These are phyloP conservation scores for Pterocles orientalis DNA, from an alignment of 2,113 vertebrate genomes.

Conservation along the genomic window DNA sequence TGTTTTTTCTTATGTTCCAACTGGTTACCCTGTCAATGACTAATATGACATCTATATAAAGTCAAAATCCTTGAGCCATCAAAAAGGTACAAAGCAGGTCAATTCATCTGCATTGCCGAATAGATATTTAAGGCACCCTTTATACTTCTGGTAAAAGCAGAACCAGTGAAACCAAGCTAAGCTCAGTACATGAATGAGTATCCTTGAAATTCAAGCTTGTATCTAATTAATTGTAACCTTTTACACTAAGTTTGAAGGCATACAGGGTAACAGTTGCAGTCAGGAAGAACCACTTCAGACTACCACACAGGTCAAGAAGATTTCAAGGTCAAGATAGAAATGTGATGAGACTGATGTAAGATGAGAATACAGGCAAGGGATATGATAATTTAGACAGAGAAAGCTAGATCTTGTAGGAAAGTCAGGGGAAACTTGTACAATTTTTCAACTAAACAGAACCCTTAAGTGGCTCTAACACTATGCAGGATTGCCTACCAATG, in stretches of 20 bases:
- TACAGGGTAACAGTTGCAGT: background rate
- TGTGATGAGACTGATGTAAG: background rate
- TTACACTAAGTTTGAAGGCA: background rate
- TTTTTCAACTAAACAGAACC: background rate
- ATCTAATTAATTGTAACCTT: background rate
- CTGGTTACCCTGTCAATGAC: background rate
- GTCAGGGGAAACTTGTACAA: background rate
- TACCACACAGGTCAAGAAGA: background rate
- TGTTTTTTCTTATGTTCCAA: background rate
- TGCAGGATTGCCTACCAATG: background rate
- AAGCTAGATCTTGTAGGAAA: background rate
- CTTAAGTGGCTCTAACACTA: background rate
- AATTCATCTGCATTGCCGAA: background rate
- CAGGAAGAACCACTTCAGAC: background rate
- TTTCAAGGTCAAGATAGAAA: background rate
- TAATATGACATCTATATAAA: background rate
- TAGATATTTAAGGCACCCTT: background rate
- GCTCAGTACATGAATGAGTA: background rate
- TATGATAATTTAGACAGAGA: background rate
- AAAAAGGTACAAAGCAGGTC: background rate
- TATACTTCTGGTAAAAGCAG: background rate
- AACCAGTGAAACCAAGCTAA: background rate
- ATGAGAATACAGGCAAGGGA: background rate
- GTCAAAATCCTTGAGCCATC: background rate
- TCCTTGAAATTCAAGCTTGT: background rate